These are phyloP conservation scores for Turdus rufiventris DNA, from an alignment of 2,113 vertebrate genomes.

Conservation along the genomic window DNA sequence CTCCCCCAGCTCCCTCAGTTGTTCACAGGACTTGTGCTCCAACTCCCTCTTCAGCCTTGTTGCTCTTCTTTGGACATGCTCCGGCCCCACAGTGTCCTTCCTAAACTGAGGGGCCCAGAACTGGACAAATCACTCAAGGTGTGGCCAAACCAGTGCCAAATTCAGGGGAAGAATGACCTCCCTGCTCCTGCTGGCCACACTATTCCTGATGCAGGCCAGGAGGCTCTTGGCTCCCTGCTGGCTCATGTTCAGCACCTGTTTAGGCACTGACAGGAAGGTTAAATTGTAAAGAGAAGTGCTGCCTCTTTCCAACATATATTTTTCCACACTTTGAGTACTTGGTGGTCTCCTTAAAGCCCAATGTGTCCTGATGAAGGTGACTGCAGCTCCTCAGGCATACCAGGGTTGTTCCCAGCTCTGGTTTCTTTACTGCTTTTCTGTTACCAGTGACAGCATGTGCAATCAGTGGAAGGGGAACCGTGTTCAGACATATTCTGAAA, in stretches of 20 bases:
- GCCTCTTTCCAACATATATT: background rate
- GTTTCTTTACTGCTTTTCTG: background rate
- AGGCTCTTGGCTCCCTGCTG: background rate
- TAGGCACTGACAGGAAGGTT: background rate
- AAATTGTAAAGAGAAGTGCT: background rate
- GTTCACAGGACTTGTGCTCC: background rate
- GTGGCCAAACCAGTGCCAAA: background rate
- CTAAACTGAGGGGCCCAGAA: background rate
- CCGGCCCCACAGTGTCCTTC: background rate
- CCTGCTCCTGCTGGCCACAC: background rate
- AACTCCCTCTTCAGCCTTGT: background rate
- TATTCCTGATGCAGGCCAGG: rapidly evolving
- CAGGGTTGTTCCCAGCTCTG: background rate
- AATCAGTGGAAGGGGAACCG: background rate
- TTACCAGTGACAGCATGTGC: background rate
- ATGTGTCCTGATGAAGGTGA: background rate
- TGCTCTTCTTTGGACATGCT: background rate
- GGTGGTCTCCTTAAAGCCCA: background rate
- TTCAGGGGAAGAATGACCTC: background rate
- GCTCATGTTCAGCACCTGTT: background rate
- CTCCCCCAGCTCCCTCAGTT: background rate
- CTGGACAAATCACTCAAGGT: background rate
- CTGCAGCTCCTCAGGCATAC: background rate
- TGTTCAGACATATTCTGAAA: background rate
- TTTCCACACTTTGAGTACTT: background rate